Evolutionary conservation across 2,888 invertebrate genomes (phyloP).

Genomic region (Sinodicranocentrus sp.): DNA sequence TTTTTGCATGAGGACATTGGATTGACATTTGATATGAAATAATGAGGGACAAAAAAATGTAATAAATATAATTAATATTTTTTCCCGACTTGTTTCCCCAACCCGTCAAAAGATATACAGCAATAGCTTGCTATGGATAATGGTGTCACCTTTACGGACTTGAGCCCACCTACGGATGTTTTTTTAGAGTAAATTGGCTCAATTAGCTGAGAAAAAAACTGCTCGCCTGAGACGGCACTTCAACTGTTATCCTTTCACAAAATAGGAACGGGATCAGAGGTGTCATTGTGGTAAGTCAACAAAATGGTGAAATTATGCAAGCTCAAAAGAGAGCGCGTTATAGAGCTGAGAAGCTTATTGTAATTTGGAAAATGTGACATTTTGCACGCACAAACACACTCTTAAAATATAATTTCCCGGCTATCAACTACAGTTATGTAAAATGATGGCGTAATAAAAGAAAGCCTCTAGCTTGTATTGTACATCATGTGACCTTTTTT

Average conservation of each 20-base stretch:
- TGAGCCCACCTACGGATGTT: background rate
- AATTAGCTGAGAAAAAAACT: background rate
- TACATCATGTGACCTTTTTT: conserved; percentile 18
- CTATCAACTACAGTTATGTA: conserved; percentile 26
- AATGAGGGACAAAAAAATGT: background rate
- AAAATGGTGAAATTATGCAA: background rate
- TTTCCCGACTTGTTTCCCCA: too few relatives aligned
- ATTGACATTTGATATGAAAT: background rate
- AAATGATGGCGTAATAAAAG: background rate
- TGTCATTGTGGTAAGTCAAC: background rate
- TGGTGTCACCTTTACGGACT: conserved; percentile 31
- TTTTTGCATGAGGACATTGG: too few relatives aligned
- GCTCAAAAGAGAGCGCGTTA: background rate
- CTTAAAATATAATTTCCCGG: conserved; percentile 20
- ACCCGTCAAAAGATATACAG: too few relatives aligned
- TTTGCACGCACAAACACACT: conserved; percentile 20
- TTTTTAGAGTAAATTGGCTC: background rate
- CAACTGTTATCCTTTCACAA: background rate
- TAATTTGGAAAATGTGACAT: background rate
- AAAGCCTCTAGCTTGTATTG: background rate
- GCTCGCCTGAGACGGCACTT: background rate
- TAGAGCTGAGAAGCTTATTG: background rate
- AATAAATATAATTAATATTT: too few relatives aligned
- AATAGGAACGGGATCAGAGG: conserved; percentile 7
- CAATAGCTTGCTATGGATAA: conserved; percentile 15